Percentiles rank a stretch among this genome's conserved stretches.
Evolutionary conservation across 2,888 invertebrate species (phyloP).

Genomic region (Pammene fasciana): DNA sequence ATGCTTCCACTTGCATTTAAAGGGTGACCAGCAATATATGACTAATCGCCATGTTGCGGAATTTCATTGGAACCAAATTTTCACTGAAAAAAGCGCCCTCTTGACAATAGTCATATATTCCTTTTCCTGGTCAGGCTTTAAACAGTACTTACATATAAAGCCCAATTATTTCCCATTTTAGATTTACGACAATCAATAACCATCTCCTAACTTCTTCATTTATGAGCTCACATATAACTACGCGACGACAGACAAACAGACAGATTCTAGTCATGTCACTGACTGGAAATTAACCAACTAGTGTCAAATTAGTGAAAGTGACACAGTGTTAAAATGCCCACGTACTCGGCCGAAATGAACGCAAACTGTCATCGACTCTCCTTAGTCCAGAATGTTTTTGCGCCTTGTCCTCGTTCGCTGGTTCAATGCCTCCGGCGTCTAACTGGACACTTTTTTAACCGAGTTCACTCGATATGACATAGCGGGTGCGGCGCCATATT

Average conservation of each 20-base stretch:
- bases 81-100: no score
- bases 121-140: no score
- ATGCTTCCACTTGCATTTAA: background rate
- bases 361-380: constrained; percentile 20
- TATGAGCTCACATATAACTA: no score
- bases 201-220: no score
- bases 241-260: no score
- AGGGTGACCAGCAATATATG: no score
- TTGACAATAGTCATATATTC: no score
- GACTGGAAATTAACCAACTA: background rate
- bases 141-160: no score
- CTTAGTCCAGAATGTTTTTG: constrained; percentile 63
- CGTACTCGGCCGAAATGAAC: background rate
- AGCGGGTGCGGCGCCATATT: constrained; percentile 55
- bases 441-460: constrained; percentile 72
- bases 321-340: background rate
- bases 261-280: background rate
- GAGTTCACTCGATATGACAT: constrained; percentile 58
- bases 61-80: no score
- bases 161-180: no score
- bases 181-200: no score
- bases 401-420: constrained; percentile 60
- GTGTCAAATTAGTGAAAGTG: constrained; percentile 6
- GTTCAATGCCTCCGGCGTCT: constrained; percentile 72
- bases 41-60: no score